Percentiles rank a stretch among this genome's conserved stretches.
phyloP scores from a whole-genome alignment of 2,888 invertebrate species.

The Nebria salina region DNA sequence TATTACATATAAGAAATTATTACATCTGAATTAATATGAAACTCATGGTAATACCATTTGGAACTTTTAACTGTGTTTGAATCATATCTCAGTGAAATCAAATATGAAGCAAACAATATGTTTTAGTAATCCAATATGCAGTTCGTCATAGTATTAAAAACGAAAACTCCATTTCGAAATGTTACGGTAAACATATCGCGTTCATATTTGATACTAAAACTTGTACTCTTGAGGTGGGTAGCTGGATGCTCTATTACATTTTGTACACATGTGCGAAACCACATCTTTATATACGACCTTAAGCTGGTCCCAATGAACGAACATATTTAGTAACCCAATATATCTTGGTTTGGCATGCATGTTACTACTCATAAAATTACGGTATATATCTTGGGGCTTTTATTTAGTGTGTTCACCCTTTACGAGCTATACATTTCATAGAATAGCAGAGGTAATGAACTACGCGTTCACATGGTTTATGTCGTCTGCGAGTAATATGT shows the following conservation, averaged over 20 bases:
- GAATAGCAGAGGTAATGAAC: neutral
- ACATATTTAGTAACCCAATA: neutral
- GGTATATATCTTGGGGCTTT: neutral
- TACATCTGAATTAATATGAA: too few relatives aligned
- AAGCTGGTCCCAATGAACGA: neutral
- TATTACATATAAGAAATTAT: too few relatives aligned
- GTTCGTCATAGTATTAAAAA: neutral
- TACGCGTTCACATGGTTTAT: neutral
- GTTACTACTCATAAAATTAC: slow-evolving; percentile 1
- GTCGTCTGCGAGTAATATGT: neutral
- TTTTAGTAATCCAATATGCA: neutral
- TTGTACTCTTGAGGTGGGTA: neutral
- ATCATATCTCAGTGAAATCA: too few relatives aligned
- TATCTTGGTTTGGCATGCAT: neutral
- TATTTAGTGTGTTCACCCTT: neutral
- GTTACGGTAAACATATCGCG: neutral
- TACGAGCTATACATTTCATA: neutral
- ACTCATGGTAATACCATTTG: too few relatives aligned
- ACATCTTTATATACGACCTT: neutral
- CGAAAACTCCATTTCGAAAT: neutral
- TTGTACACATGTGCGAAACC: neutral
- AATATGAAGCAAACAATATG: neutral
- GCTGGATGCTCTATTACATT: neutral
- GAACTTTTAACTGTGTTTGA: too few relatives aligned
- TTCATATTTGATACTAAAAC: neutral